These are phyloP conservation scores for Drosophila pseudoobscura DNA, from an alignment of 1,140 invertebrate species.

Conservation along the genomic window DNA sequence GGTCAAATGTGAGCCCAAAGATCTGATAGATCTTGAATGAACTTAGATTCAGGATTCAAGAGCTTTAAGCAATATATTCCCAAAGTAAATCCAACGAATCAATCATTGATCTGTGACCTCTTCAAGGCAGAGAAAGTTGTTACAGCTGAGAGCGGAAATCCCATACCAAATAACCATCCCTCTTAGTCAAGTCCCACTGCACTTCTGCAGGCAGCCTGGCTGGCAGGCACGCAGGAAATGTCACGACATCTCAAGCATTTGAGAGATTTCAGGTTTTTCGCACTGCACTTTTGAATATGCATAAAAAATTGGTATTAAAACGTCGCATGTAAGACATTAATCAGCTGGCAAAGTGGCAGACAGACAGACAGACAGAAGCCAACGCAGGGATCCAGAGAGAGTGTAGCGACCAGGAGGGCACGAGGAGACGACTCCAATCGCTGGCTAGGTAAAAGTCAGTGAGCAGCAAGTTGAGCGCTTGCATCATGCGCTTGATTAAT, in stretches of 20 bases:
- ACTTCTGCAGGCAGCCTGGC: conserved; percentile 18
- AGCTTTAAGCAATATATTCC: neutral
- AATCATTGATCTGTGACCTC: too few species aligned
- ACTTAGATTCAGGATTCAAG: too few species aligned
- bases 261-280: conserved; percentile 66
- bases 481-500: conserved; percentile 76
- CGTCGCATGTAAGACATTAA: conserved; percentile 81
- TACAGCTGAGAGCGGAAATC: too few species aligned
- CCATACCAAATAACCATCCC: neutral
- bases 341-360: conserved; percentile 77
- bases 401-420: neutral
- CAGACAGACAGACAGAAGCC: conserved; percentile 39
- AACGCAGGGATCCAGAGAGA: neutral
- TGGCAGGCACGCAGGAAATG: conserved; percentile 68
- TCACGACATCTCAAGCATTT: conserved; percentile 44
- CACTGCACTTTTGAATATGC: conserved; percentile 72
- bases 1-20: too few species aligned
- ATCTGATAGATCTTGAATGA: too few species aligned
- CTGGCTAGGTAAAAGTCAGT: conserved; percentile 68
- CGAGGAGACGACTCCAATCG: conserved; percentile 22
- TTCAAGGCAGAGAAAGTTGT: too few species aligned
- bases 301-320: conserved; percentile 82
- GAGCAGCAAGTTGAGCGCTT: conserved; percentile 69
- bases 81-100: too few species aligned
- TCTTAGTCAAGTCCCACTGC: neutral